phyloP scores from a whole-genome alignment of 2,797 vertebrate species.

The Synanceia verrucosa region DNA sequence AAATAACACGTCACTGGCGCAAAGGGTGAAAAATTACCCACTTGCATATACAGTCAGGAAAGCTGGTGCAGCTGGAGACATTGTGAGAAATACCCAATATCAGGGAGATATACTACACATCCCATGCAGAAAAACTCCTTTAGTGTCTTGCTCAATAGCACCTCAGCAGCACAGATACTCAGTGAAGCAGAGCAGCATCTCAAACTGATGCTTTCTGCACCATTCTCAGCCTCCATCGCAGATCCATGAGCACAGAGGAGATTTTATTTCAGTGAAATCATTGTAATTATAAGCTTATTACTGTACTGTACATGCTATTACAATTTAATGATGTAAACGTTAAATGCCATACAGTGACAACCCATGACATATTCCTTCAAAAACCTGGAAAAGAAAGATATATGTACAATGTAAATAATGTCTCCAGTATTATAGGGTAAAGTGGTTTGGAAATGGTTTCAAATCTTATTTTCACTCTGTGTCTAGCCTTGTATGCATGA shows the following conservation, averaged over 20 bases:
- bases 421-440: neutral
- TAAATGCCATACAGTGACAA: neutral
- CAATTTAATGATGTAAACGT: neutral
- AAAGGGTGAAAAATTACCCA: conserved; percentile 26
- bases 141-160: conserved; percentile 32
- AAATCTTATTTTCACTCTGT: neutral
- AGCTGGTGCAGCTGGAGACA: neutral
- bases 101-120: neutral
- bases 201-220: neutral
- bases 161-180: neutral
- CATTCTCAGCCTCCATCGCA: neutral
- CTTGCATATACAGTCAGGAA: neutral
- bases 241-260: neutral
- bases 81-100: neutral
- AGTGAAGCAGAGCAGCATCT: conserved; percentile 8
- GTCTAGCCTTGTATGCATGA: neutral
- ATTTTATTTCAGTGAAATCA: neutral
- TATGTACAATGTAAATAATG: neutral
- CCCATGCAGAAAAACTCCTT: neutral
- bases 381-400: neutral
- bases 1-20: conserved; percentile 44
- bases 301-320: neutral
- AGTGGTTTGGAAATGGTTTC: neutral
- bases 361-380: neutral
- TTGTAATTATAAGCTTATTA: neutral